A percentile compares a stretch with the other conserved stretches of the same genome.
Conservation (phyloP, 2,113 vertebrate genomes). For the Empidonax traillii region DNA sequence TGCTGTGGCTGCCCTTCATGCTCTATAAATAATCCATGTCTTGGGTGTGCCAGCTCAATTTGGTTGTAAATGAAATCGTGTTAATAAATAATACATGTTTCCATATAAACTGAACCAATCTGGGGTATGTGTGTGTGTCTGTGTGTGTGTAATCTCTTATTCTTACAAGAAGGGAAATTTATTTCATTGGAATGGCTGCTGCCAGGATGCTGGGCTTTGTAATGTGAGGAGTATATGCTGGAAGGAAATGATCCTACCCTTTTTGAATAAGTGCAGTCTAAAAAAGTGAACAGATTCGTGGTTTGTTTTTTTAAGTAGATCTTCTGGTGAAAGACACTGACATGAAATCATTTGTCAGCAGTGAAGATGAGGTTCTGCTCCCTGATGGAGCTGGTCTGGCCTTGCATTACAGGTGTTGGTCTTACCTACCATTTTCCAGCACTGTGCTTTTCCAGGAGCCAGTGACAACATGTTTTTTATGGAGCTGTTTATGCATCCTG, state of each 20-base stretch:
- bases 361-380: neutral
- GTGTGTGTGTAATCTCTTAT: rapidly evolving
- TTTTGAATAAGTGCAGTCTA: neutral
- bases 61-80: neutral
- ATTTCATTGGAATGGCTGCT: neutral
- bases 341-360: neutral
- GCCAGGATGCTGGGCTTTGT: neutral
- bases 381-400: neutral
- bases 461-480: neutral
- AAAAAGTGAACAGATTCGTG: neutral
- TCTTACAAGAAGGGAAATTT: neutral
- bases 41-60: neutral
- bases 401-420: neutral
- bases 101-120: neutral
- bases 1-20: neutral
- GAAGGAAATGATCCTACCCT: neutral
- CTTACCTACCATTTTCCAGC: neutral
- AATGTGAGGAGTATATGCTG: rapidly evolving
- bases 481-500: neutral
- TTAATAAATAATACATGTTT: neutral
- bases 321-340: neutral
- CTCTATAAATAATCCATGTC: neutral
- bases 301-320: neutral
- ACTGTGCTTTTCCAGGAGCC: neutral
- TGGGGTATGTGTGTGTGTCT: neutral